Evolutionary conservation across 2,797 vertebrate genomes (phyloP).

Genomic region (Sebastes minor): DNA sequence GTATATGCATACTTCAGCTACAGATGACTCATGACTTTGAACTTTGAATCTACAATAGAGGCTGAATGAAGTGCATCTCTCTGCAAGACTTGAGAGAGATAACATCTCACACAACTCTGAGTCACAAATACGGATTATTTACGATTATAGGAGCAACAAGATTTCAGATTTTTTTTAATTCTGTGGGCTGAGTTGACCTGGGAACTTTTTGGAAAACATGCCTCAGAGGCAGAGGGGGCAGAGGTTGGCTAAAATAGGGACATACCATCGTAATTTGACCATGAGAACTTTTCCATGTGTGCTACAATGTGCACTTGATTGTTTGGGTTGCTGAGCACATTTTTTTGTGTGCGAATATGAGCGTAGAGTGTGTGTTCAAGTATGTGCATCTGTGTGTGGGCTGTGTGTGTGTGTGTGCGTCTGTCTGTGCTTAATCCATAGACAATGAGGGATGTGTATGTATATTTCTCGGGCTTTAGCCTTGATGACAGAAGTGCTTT

Average conservation of each 20-base stretch:
- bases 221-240: constrained; percentile 38
- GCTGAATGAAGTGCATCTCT: not conserved
- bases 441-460: constrained; percentile 66
- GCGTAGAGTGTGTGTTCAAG: constrained; percentile 3
- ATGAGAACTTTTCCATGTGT: constrained; percentile 61
- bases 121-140: not conserved
- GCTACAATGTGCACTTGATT: constrained; percentile 1
- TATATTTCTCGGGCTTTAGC: constrained; percentile 62
- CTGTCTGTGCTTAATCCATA: constrained; percentile 64
- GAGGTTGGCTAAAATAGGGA: constrained; percentile 59
- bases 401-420: constrained; percentile 9
- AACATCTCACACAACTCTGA: not conserved
- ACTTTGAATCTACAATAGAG: not conserved
- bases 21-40: not conserved
- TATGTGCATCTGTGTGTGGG: constrained; percentile 28
- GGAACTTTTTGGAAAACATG: constrained; percentile 46
- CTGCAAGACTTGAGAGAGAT: not conserved
- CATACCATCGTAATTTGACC: constrained; percentile 57
- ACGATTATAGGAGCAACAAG: not conserved
- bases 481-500: constrained; percentile 69
- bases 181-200: constrained; percentile 16
- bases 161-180: not conserved
- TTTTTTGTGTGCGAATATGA: not conserved
- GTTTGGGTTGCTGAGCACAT: constrained; percentile 23
- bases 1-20: not conserved